Percentiles rank a stretch among this genome's conserved stretches.
Evolutionary conservation across 2,888 invertebrate species (phyloP).

Genomic region (Harpagoxenus sublaevis): DNA sequence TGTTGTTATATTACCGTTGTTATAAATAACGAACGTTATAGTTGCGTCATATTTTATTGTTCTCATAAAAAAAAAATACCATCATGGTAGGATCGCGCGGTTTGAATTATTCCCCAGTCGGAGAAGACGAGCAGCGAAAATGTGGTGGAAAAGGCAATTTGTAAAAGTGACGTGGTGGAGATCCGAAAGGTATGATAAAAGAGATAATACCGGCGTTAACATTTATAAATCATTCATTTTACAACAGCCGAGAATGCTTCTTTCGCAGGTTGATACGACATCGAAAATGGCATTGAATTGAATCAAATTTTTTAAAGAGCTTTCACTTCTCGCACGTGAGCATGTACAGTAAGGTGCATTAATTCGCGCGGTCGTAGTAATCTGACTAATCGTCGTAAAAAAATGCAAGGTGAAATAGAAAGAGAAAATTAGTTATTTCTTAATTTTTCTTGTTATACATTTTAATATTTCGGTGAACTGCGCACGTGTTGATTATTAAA

Average conservation of each 20-base stretch:
- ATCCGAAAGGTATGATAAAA: neutral
- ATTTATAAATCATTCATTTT: constrained; percentile 23
- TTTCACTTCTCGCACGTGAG: neutral
- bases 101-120: constrained; percentile 24
- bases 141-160: neutral
- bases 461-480: too few species aligned
- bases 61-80: constrained; percentile 13
- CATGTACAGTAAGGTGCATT: too few species aligned
- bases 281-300: neutral
- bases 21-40: neutral
- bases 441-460: too few species aligned
- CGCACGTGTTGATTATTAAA: too few species aligned
- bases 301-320: neutral
- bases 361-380: too few species aligned
- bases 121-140: neutral
- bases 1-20: neutral
- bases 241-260: neutral
- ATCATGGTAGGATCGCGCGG: neutral
- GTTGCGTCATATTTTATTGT: constrained; percentile 11
- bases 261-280: neutral
- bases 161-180: constrained; percentile 2
- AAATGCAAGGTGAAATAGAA: too few species aligned
- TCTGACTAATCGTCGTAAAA: too few species aligned
- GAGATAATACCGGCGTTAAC: constrained; percentile 6
- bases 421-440: too few species aligned